Base-by-base conservation (phyloP, 2,797 vertebrate species). In the Micromesistius poutassou region DNA sequence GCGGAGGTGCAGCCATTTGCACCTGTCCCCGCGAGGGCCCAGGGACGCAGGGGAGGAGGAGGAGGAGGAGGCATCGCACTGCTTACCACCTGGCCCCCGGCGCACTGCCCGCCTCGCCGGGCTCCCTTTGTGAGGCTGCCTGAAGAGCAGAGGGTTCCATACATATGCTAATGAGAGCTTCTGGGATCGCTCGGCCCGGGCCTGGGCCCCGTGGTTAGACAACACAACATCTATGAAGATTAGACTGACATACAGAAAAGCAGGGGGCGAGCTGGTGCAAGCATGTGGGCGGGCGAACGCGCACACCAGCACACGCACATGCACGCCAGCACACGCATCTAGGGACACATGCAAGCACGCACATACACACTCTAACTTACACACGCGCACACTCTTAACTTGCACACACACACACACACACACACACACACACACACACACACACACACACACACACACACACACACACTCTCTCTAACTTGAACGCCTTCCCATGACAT, bases 151-250 rank as follows among this genome's bases (percentile, higher is more conserved):
- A 89, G 91, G 88, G 91, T 19, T 19, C 93, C 90, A 94, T 94
- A 94, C 92, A 95, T 92, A 95, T 94, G 94, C 93, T 94, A 94
- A 94, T 95, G 38, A n/a, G 70, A 82, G 84, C 85, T 88, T 88
- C 84, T 82, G 81, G 89, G 88, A 88, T 83, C 86, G 86, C 85
- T 86, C 89, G 84, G 85, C 82, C 80, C 79, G 55, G 84, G 83
- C 83, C 76, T 84, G 75, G 87, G 89, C 88, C 85, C 86, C 80
- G 91, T 81, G 88, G 89, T 87, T 89, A 81, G 83, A 83, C 81
- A 90, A 83, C 87, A 87, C 84, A 83, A 87, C 86, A 89, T 92
- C 85, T 91, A 91, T 91, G 89, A 91, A 91, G 89, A 92, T 91
- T 89, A 92, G 83, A 85, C 80, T 70, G 70, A 70, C 76, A 55